Conservation (phyloP, 2,797 vertebrate species). For the Ctenopoma multispine region DNA sequence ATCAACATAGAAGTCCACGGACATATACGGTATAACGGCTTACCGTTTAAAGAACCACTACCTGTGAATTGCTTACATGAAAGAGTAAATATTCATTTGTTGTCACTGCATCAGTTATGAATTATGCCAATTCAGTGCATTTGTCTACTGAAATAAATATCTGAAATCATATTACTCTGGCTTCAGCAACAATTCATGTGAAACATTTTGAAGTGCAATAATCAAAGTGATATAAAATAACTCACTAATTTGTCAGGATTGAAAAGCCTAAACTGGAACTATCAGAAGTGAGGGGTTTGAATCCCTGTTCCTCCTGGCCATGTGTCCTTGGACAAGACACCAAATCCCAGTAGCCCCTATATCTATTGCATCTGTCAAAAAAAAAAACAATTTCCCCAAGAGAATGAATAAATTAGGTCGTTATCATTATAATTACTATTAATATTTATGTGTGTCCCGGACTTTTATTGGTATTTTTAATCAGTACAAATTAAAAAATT, state of each 20-base stretch:
- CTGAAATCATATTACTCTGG: conserved; percentile 31
- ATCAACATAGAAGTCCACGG: conserved; percentile 27
- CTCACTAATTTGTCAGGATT: conserved; percentile 31
- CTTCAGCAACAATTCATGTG: conserved; percentile 19
- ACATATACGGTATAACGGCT: conserved; percentile 29
- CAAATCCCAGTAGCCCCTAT: no score
- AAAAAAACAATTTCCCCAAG: no score
- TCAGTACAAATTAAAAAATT: background rate
- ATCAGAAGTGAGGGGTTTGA: no score
- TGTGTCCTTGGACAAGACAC: no score
- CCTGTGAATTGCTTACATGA: conserved; percentile 9
- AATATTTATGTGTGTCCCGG: background rate
- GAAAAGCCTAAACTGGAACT: conserved; percentile 44
- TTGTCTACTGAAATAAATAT: conserved; percentile 39
- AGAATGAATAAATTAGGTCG: no score
- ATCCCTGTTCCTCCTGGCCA: no score
- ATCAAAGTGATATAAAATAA: conserved; percentile 45
- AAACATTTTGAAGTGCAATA: conserved; percentile 41
- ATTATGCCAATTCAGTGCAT: conserved; percentile 46
- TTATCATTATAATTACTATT: no score
- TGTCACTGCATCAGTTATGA: conserved; percentile 23
- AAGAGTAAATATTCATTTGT: conserved; percentile 31
- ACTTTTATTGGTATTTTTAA: background rate
- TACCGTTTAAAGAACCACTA: conserved; percentile 16
- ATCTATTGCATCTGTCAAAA: no score